Conservation (phyloP, 2,797 vertebrate species). For the Amniataba percoides region DNA sequence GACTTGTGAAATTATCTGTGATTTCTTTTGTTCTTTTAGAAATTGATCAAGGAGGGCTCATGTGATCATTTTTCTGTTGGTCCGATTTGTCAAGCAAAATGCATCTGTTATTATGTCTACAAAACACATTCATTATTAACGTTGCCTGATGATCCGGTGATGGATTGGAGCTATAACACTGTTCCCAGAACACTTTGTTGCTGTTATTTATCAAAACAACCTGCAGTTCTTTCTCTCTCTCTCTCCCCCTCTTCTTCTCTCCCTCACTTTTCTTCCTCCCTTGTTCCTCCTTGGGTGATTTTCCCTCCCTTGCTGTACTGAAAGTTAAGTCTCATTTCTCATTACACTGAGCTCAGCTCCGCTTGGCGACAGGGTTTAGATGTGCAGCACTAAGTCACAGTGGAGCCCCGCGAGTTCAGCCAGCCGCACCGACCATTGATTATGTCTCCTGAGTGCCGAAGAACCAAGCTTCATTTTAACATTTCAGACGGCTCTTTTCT, state of each 20-base stretch:
- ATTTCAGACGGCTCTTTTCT: conserved; percentile 48
- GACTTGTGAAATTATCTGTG: background rate
- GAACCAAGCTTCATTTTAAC: conserved; percentile 44
- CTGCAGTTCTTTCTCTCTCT: conserved; percentile 23
- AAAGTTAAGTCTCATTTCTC: conserved; percentile 65
- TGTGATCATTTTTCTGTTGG: conserved; percentile 18
- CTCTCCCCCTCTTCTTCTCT: conserved; percentile 2
- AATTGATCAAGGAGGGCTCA: conserved; percentile 1
- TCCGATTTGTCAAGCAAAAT: conserved; percentile 51
- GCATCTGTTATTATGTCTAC: conserved; percentile 38
- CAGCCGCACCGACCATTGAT: conserved; percentile 60
- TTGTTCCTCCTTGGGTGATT: conserved; percentile 34
- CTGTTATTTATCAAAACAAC: conserved; percentile 72
- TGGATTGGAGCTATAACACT: conserved; percentile 55
- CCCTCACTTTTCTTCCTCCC: conserved; percentile 12
- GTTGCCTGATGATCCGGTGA: conserved; percentile 61
- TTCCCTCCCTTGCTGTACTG: conserved; percentile 11
- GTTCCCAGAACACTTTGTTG: conserved; percentile 47
- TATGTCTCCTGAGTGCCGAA: conserved; percentile 45
- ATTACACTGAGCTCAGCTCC: conserved; percentile 53
- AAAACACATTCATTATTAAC: conserved; percentile 71
- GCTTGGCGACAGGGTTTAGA: conserved; percentile 43
- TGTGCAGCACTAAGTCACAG: conserved; percentile 61
- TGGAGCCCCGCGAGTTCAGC: conserved; percentile 52
- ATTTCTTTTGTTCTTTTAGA: conserved; percentile 36